Conservation (phyloP, 2,113 vertebrate genomes). For the Edolisoma coerulescens region DNA sequence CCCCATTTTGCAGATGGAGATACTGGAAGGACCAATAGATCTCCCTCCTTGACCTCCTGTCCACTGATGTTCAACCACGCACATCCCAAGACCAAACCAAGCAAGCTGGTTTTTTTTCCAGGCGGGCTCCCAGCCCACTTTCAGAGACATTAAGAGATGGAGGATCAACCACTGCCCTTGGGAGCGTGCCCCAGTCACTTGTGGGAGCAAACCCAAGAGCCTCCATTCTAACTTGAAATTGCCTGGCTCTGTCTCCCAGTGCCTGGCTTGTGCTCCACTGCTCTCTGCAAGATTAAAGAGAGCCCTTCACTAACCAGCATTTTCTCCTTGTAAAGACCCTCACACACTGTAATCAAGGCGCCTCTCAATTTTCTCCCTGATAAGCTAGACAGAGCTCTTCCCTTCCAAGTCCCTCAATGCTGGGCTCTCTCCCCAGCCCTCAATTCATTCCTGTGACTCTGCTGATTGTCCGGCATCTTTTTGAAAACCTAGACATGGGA, state of each 20-base stretch:
- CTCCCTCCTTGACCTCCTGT: neutral
- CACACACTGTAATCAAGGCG: neutral
- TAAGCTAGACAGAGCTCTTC: neutral
- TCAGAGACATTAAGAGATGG: conserved; percentile 6
- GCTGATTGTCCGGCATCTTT: neutral
- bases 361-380: conserved; percentile 43
- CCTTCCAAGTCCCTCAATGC: conserved; percentile 6
- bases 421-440: neutral
- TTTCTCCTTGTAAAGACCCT: conserved; percentile 45
- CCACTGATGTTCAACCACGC: neutral
- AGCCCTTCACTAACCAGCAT: neutral
- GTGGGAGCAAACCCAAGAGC: neutral
- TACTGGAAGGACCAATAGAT: neutral
- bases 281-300: conserved; percentile 15
- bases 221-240: neutral
- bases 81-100: neutral
- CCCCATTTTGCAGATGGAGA: neutral
- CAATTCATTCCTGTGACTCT: neutral
- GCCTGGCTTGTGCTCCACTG: neutral
- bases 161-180: conserved; percentile 18
- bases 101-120: neutral
- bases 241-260: neutral
- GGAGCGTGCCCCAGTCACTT: neutral
- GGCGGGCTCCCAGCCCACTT: neutral
- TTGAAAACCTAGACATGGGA: neutral